Evolutionary conservation across 2,888 invertebrate genomes (phyloP).

Genomic region (Rhimphoctona megacephalus): DNA sequence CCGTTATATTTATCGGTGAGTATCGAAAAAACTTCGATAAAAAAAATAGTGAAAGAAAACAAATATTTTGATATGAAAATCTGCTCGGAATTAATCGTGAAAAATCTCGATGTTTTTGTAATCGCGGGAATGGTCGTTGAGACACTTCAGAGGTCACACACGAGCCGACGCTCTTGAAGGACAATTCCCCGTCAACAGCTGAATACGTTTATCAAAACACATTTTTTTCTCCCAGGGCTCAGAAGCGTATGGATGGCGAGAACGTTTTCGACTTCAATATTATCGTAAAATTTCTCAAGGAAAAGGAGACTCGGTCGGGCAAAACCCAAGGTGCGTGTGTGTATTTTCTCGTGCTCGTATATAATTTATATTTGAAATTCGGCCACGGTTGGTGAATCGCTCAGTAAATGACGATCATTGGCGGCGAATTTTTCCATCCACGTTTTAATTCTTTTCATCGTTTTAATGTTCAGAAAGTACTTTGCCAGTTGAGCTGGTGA

Average conservation of each 20-base stretch:
- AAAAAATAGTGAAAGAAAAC: neutral
- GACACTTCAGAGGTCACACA: constrained; percentile 58
- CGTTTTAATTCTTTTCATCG: neutral
- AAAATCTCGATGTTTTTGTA: neutral
- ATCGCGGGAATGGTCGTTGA: neutral
- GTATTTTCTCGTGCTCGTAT: neutral
- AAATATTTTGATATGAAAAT: neutral
- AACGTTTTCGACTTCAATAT: constrained; percentile 93
- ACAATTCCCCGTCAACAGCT: constrained; percentile 31
- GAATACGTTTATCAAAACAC: constrained; percentile 35
- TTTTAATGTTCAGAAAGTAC: constrained; percentile 56
- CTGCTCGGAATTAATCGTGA: neutral
- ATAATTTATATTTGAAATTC: constrained; percentile 29
- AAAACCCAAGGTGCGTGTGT: constrained; percentile 79
- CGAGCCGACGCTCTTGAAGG: constrained; percentile 6
- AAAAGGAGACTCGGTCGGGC: constrained; percentile 75
- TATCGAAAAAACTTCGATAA: neutral
- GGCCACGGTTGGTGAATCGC: constrained; percentile 22
- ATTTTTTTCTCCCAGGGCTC: constrained; percentile 87
- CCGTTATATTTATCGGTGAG: constrained; percentile 50
- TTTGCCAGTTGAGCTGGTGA: constrained; percentile 67
- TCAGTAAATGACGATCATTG: constrained; percentile 17
- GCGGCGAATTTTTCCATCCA: neutral
- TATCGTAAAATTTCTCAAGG: constrained; percentile 85
- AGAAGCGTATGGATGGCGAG: constrained; percentile 94